Percentiles rank a stretch among this genome's conserved stretches.
phyloP scores from a whole-genome alignment of 2,113 vertebrate genomes.

The Dromiciops gliroides region DNA sequence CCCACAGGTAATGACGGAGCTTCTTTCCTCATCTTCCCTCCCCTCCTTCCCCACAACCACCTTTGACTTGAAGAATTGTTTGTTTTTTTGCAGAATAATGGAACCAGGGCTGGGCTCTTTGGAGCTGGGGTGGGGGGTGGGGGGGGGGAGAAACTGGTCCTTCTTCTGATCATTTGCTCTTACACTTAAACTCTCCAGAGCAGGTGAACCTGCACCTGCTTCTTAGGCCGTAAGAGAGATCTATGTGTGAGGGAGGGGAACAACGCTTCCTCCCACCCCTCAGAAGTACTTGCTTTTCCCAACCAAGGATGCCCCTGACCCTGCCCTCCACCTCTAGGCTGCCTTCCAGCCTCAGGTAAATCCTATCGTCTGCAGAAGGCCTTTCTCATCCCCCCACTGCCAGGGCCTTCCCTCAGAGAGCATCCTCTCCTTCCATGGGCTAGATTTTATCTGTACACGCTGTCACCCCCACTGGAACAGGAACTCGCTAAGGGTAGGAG shows the following conservation, averaged over 20 bases:
- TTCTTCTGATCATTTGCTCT: not conserved
- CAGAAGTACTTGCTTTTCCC: too few species aligned
- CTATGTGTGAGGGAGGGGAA: not conserved
- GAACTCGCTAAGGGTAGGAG: not conserved
- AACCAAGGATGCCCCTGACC: not conserved
- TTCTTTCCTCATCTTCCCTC: not conserved
- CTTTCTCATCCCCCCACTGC: not conserved
- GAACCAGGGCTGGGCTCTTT: not conserved
- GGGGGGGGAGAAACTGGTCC: not conserved
- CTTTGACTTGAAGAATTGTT: not conserved
- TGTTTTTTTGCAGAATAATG: not conserved
- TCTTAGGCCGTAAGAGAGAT: not conserved
- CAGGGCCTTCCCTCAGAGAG: not conserved
- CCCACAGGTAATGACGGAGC: rapidly evolving
- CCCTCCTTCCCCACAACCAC: not conserved
- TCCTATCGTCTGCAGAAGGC: not conserved
- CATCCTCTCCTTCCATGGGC: not conserved
- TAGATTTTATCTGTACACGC: not conserved
- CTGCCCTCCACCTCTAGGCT: not conserved
- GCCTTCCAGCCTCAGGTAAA: not conserved
- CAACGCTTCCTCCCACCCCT: not conserved
- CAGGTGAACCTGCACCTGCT: not conserved
- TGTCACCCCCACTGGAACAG: not conserved
- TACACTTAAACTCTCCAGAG: not conserved
- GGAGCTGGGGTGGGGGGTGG: too few species aligned